These are phyloP conservation scores for Plestiodon gilberti DNA, from an alignment of 2,113 vertebrate genomes.

Conservation along the genomic window DNA sequence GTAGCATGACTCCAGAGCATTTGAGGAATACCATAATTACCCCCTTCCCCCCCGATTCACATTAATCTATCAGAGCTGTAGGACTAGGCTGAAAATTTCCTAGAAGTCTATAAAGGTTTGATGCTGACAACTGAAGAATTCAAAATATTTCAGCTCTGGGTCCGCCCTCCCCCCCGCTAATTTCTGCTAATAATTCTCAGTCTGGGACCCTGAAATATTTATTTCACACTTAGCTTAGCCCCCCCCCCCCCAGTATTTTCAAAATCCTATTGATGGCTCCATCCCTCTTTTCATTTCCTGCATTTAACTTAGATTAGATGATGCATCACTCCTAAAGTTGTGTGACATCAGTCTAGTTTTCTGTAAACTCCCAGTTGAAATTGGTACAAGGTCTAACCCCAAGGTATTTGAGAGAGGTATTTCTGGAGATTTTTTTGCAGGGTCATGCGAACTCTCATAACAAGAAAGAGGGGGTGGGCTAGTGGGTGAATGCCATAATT, in stretches of 20 bases:
- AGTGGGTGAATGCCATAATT: slow-evolving; percentile 17
- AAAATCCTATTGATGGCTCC: not conserved
- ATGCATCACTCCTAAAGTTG: not conserved
- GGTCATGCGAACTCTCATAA: not conserved
- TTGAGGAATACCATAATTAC: not conserved
- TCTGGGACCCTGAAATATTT: not conserved
- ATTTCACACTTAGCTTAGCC: not conserved
- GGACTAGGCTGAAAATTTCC: not conserved
- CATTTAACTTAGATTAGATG: slow-evolving; percentile 9
- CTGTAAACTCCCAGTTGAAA: not conserved
- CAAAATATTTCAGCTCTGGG: slow-evolving; percentile 23
- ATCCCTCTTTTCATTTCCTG: slow-evolving; percentile 19
- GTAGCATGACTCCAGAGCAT: not conserved
- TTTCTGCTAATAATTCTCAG: not conserved
- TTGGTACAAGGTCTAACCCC: not conserved
- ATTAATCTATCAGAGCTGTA: not conserved
- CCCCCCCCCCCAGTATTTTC: not conserved
- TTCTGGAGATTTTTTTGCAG: not conserved
- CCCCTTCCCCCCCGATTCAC: not conserved
- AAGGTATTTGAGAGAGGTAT: not conserved
- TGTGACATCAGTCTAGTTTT: not conserved
- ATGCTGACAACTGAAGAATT: not conserved
- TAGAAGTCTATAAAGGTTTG: not conserved
- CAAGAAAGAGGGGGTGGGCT: not conserved
- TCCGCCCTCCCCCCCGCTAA: no score